Base-by-base conservation (phyloP, 2,797 vertebrate species). In the Syngnathus acus region DNA sequence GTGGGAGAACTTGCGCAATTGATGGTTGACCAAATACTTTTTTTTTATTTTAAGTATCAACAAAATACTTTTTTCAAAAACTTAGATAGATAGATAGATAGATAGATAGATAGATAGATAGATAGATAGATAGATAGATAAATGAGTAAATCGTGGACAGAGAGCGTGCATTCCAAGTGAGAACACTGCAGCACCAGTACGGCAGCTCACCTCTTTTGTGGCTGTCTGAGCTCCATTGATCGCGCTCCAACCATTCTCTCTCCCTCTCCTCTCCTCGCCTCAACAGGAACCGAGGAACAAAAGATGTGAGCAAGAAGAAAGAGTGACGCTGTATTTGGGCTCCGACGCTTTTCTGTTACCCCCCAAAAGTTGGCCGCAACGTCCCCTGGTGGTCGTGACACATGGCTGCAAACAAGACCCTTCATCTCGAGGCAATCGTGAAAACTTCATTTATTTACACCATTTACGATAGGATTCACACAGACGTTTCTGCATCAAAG, bases 201-300 rank as follows among this genome's bases (percentile, higher is more conserved):
- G 23, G 51, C 40, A 19, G 42, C n/a, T 59, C 61, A 90, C 88
- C 89, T 87, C 82, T 40, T 77, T 86, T 82, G 69, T 66, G 45
- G 70, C 45, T 45, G 26, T 78, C 84, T 64, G 68, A 66, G 73
- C 77, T 90, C 89, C 87, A 85, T 68, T 81, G 82, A 50, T 86
- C 88, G 74, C 82, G 72, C 82, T 89, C 87, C 84, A 90, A 73
- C 57, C 90, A 89, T 40, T 89, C 90, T 64, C 90, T 89, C 67
- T 65, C 69, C 65, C 82, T 66, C 43, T 82, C 71, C 83, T 82
- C 78, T 85, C 84, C 61, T 91, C 90, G 66, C 38, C 48, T 66
- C 39, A 40, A 68, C 26, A 50, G 19, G n/a, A 62, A 17, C 11
- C 23, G 0, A 23, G 38, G 6, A 42, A 60, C 5, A 40, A 60